Evolutionary conservation across 2,113 vertebrate species (phyloP).

Genomic region (Alouatta palliata): DNA sequence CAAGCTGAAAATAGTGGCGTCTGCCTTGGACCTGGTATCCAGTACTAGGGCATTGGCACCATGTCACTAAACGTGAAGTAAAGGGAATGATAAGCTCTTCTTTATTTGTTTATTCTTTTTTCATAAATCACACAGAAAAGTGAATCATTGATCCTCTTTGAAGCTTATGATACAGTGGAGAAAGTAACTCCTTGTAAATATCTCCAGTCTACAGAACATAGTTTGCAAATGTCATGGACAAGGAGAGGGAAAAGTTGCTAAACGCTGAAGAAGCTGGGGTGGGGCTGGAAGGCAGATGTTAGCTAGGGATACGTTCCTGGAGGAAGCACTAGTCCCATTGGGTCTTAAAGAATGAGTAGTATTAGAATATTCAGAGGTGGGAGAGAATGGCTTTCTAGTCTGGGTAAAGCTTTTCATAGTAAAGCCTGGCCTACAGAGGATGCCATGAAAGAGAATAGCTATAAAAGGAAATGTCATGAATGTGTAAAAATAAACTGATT

Average conservation of each 20-base stretch:
- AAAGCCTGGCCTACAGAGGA: neutral
- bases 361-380: neutral
- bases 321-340: neutral
- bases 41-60: neutral
- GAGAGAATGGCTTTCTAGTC: neutral
- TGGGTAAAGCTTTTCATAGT: neutral
- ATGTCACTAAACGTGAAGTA: neutral
- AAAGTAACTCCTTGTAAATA: neutral
- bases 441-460: neutral
- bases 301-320: neutral
- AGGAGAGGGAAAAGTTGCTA: neutral
- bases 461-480: neutral
- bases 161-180: neutral
- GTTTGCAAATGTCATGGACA: neutral
- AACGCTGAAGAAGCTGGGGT: neutral
- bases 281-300: accelerated
- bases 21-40: neutral
- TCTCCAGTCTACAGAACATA: neutral
- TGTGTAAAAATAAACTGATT: neutral
- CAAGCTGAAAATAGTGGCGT: neutral
- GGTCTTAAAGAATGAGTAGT: neutral
- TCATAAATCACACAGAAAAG: neutral
- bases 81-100: neutral
- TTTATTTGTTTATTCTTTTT: neutral
- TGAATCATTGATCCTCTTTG: neutral